These are phyloP conservation scores for Onchidella celtica DNA, from an alignment of 2,888 invertebrate species.

Conservation along the genomic window DNA sequence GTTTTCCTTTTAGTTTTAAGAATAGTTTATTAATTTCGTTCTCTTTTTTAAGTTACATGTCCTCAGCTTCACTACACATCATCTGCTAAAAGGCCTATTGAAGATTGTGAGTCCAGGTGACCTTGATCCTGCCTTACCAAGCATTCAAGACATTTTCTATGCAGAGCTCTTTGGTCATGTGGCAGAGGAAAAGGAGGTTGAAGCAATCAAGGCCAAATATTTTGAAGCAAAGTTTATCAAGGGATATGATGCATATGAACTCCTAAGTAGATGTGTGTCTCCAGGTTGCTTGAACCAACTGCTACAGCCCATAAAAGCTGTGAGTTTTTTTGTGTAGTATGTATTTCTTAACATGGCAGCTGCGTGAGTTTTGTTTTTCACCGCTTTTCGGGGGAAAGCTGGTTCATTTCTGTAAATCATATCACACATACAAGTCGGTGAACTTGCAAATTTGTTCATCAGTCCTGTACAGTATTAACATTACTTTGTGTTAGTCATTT, in stretches of 20 bases:
- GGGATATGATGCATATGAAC: constrained; percentile 91
- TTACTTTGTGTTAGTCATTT: too few relatives aligned
- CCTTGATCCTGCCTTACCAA: constrained; percentile 89
- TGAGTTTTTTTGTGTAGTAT: constrained; percentile 80
- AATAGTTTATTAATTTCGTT: too few relatives aligned
- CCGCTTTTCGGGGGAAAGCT: neutral
- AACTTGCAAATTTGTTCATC: too few relatives aligned
- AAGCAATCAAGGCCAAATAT: constrained; percentile 88
- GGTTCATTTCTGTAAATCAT: neutral
- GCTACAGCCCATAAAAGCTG: constrained; percentile 90
- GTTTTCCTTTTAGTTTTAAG: too few relatives aligned
- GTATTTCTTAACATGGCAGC: too few relatives aligned
- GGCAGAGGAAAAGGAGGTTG: constrained; percentile 95
- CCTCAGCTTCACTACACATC: constrained; percentile 92
- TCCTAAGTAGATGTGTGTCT: constrained; percentile 89
- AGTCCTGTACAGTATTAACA: too few relatives aligned
- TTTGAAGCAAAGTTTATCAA: constrained; percentile 85
- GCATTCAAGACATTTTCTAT: constrained; percentile 90
- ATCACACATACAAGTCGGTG: too few relatives aligned
- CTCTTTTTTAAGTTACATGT: constrained; percentile 88
- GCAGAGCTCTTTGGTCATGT: constrained; percentile 93
- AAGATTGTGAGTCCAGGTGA: constrained; percentile 87
- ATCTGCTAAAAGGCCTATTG: constrained; percentile 88
- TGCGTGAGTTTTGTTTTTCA: neutral
- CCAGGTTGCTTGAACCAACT: constrained; percentile 88